Conservation (phyloP, 1,140 invertebrate genomes). For the Scaptomyza montana region DNA sequence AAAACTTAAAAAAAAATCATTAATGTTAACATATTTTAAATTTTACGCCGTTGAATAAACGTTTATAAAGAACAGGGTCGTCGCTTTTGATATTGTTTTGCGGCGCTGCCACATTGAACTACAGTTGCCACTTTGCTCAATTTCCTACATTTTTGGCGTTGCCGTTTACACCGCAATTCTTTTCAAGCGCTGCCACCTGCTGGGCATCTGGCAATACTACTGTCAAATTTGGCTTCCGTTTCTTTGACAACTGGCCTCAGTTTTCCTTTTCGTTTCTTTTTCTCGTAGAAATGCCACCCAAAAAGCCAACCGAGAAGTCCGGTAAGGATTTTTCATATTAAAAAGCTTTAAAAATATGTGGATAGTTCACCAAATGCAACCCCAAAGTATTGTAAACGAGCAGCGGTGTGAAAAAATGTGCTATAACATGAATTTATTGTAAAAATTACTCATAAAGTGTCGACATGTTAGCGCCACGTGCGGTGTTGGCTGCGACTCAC, state of each 20-base stretch:
- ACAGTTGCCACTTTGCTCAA: neutral
- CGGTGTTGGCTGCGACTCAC: conserved; percentile 41
- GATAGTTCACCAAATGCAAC: conserved; percentile 41
- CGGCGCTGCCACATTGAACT: neutral
- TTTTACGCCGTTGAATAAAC: conserved; percentile 21
- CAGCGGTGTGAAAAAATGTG: conserved; percentile 19
- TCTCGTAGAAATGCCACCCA: conserved; percentile 87
- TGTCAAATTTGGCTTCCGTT: conserved; percentile 74
- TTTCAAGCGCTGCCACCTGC: conserved; percentile 21
- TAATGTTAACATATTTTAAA: neutral
- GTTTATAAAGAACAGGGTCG: conserved; percentile 1
- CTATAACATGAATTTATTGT: conserved; percentile 36
- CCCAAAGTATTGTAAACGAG: conserved; percentile 31
- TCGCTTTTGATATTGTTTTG: neutral
- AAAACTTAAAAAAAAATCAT: neutral
- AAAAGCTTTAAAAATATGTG: conserved; percentile 57
- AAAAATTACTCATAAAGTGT: conserved; percentile 33
- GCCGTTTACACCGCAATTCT: neutral
- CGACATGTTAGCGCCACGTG: conserved; percentile 63
- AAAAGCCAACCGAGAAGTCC: conserved; percentile 87
- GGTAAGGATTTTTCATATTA: conserved; percentile 84
- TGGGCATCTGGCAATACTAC: conserved; percentile 45
- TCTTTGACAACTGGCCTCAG: conserved; percentile 72
- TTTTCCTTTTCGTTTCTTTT: conserved; percentile 83
- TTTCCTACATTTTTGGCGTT: neutral